Base-by-base conservation (phyloP, 2,888 invertebrate genomes). In the Anarsia innoxiella region DNA sequence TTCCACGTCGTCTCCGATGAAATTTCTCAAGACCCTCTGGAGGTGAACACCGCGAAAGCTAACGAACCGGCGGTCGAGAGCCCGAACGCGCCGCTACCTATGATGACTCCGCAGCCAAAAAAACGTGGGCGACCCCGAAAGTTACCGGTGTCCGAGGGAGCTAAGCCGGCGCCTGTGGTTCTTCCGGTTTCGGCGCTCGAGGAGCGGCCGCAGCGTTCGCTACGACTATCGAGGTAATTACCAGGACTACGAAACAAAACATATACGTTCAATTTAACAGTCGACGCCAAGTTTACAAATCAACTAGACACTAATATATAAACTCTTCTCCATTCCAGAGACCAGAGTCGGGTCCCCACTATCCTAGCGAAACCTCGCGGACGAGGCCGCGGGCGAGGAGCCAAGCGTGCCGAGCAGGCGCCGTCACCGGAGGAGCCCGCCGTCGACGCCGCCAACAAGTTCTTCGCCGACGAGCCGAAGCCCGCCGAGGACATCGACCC, bases 91-190 rank as follows among this genome's bases (percentile, higher is more conserved):
- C 54, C 68, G 37, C 43, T 46, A 10, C 59, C 68, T 13, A 66
- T 66, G 36, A 48, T 72, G 41, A 84, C 84, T 12, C 84, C 85
- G 3, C 74, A 76, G 46, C 84, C 84, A 1, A 79, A 73, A 45
- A 85, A 83, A 50, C 73, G 86, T 3, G 86, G 86, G 4, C 68
- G 86, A 28, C 86, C 86, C 10, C 66, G 86, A 9, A 86, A 86
- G 45, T 45, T 77, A 35, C 82, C 80, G 0, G 46, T 80, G 1
- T 67, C 76, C 0, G 84, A 82, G 42, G 66, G 64, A 9, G 61
- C 71, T 3, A 72, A 73, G 49, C 64, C 72, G 1, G 44, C 51
- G 5, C 39, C 46, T 3, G 45, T 67, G 10, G 48, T 59, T 1
- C 47, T 82, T 38, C 80, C 83, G 1, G 66, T 70, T 11, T 63